Conservation (phyloP, 1,140 invertebrate genomes). For the Drosophila sp. region DNA sequence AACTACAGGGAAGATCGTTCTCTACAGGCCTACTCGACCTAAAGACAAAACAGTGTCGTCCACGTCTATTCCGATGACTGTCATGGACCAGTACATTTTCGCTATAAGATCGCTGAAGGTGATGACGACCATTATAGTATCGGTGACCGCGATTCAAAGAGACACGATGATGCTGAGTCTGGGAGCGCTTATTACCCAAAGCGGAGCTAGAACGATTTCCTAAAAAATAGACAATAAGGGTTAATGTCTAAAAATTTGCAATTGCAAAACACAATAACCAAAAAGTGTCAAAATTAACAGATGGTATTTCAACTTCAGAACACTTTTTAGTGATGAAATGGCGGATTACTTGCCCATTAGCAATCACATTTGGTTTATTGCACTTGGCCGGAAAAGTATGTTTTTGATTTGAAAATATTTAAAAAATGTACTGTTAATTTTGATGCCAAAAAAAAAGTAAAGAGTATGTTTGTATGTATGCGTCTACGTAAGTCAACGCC, state of each 20-base stretch:
- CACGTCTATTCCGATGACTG: not conserved
- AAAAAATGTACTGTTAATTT: conserved; percentile 31
- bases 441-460: not conserved
- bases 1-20: conserved; percentile 6
- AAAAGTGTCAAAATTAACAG: not conserved
- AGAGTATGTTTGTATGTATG: conserved; percentile 11
- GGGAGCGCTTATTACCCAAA: not conserved
- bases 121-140: not conserved
- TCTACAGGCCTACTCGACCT: conserved; percentile 13
- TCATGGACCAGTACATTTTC: not conserved
- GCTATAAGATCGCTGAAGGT: not conserved
- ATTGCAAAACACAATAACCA: not conserved
- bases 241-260: not conserved
- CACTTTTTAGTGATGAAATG: not conserved
- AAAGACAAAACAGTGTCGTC: conserved; percentile 33
- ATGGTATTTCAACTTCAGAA: too few relatives aligned
- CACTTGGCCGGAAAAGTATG: not conserved
- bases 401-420: not conserved
- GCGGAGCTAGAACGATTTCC: conserved; percentile 7
- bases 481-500: not conserved
- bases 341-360: conserved; percentile 49
- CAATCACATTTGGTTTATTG: conserved; percentile 35
- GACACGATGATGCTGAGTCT: not conserved
- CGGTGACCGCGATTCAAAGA: not conserved
- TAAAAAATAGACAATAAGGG: not conserved